Percentiles rank a stretch among this genome's conserved stretches.
Evolutionary conservation across 2,113 vertebrate species (phyloP).

Genomic region (Chiloscyllium plagiosum): DNA sequence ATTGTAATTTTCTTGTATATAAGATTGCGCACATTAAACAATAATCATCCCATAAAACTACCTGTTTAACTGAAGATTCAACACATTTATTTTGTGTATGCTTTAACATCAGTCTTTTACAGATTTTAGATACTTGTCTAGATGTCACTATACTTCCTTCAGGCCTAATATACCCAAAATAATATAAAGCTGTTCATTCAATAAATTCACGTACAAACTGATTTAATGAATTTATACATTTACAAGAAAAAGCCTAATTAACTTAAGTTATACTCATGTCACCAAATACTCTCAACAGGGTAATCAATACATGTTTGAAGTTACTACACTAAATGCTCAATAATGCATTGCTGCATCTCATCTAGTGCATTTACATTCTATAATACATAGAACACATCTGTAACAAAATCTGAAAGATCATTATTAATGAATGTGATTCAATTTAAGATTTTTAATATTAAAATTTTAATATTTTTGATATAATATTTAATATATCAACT

Average conservation of each 20-base stretch:
- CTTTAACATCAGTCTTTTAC: background rate
- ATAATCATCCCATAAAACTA: background rate
- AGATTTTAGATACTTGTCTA: background rate
- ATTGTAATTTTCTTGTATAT: background rate
- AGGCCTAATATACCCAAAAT: slow-evolving; percentile 2
- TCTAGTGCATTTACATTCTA: slow-evolving; percentile 2
- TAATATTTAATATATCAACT: slow-evolving; percentile 28
- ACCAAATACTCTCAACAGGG: slow-evolving; percentile 1
- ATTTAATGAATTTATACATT: slow-evolving; percentile 34
- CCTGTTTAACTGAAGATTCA: background rate
- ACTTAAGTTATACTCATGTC: slow-evolving; percentile 14
- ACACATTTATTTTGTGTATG: background rate
- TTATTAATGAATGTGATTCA: slow-evolving; percentile 27
- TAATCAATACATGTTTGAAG: slow-evolving; percentile 37
- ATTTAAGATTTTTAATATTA: slow-evolving; percentile 33
- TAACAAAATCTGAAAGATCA: slow-evolving; percentile 18
- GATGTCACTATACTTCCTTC: background rate
- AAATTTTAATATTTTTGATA: slow-evolving; percentile 12
- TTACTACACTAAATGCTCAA: background rate
- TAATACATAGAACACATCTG: slow-evolving; percentile 3
- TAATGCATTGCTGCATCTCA: slow-evolving; percentile 32
- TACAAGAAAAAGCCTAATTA: slow-evolving; percentile 27
- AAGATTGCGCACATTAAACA: background rate
- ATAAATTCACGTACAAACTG: background rate
- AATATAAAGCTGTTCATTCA: slow-evolving; percentile 8